These are phyloP conservation scores for Nymphalis polychloros DNA, from an alignment of 2,888 invertebrate species.

Conservation along the genomic window DNA sequence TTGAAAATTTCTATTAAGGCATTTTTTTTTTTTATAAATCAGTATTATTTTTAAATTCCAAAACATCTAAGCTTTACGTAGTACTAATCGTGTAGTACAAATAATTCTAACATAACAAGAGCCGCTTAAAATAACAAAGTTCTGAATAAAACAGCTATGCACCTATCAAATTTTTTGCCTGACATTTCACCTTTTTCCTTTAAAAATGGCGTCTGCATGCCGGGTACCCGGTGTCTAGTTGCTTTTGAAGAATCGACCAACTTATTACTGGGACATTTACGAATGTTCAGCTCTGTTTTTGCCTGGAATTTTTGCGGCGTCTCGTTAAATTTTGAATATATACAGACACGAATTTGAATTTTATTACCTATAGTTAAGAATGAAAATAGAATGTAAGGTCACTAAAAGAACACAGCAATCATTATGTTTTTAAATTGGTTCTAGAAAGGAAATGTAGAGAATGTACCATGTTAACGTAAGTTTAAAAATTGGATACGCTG, in stretches of 20 bases:
- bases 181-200: constrained; percentile 37
- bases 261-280: constrained; percentile 54
- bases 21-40: too few relatives aligned
- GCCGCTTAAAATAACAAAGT: background rate
- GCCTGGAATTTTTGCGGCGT: constrained; percentile 44
- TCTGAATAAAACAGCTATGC: constrained; percentile 16
- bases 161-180: constrained; percentile 33
- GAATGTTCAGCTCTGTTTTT: constrained; percentile 50
- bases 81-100: background rate
- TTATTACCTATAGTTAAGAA: constrained; percentile 20
- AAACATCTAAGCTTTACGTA: too few relatives aligned
- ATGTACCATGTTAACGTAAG: constrained; percentile 23
- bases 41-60: too few relatives aligned
- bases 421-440: constrained; percentile 38
- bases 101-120: background rate
- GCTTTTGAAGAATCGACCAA: constrained; percentile 50
- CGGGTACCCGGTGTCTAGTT: constrained; percentile 42
- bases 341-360: constrained; percentile 21
- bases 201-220: constrained; percentile 39
- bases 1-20: too few relatives aligned
- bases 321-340: constrained; percentile 42
- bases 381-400: constrained; percentile 15
- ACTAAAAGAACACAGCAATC: constrained; percentile 30
- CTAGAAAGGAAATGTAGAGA: constrained; percentile 30
- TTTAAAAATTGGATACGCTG: constrained; percentile 20